Base-by-base conservation (phyloP, 1,140 invertebrate genomes). In the Platorchestia sp. region DNA sequence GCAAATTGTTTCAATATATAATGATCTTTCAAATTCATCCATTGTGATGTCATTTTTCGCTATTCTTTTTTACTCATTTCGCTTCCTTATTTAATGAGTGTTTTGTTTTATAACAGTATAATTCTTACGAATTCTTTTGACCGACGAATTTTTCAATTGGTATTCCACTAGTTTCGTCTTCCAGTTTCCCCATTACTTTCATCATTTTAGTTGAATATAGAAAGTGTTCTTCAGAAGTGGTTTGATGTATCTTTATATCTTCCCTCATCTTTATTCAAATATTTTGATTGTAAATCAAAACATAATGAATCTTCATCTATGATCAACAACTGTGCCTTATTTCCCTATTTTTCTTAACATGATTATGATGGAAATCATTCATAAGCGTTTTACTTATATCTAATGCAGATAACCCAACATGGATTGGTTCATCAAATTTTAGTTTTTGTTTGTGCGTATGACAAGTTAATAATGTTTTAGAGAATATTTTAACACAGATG, bases 401-500 rank as follows among this genome's bases (percentile, higher is more conserved):
- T 95, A 95, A 47, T 40, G 36, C 42, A 16, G 10, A 45, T 10
- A 45, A 14, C 40, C 95, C 95, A 14, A 95, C 95, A 95, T 95
- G 86, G 43, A 86, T 95, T 7, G 95, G 95, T 40, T 53, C 42
- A 86, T 95, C 53, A 59, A 95, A 95, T 75, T 86, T 86, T 95
- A 95, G 42, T 95, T 42, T 86, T 86, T 45, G 59, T 75, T 95
- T 95, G 6, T 95, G 44, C 95, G 86, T 86, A 75, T 95, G 51
- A 93, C 95, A 75, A 16, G 95, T 42, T 90, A 91, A 42, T 0
- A 96, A 89, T 44, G 90, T 96, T 95, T 96, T 95, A 89, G 90
- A 86, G 95, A 97, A 96, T 87, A 96, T 96, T 86, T 75, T 96
- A 43, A 93, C 75, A 75, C 96, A n/a, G 86, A 19, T 86, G 44